phyloP scores from a whole-genome alignment of 2,113 vertebrate species.

The Stictonetta naevosa region DNA sequence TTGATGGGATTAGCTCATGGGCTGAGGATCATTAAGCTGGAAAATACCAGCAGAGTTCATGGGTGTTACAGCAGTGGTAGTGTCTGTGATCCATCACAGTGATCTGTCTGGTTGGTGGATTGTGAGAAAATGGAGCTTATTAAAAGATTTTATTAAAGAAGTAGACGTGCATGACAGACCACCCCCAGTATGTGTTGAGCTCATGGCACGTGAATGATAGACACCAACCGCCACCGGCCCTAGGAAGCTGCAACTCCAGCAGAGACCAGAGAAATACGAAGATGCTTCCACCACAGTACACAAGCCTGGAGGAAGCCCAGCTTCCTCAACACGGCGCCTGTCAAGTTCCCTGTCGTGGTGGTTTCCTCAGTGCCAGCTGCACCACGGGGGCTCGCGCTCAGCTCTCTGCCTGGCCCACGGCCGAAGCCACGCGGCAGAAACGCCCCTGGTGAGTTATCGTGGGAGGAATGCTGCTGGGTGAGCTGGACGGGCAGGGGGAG shows the following conservation, averaged over 20 bases:
- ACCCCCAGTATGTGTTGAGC: not conserved
- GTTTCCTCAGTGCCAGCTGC: not conserved
- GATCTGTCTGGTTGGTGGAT: too few relatives aligned
- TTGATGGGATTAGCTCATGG: not conserved
- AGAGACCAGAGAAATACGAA: not conserved
- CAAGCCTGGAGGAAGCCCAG: not conserved
- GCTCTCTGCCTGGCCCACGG: not conserved
- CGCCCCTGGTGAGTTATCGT: not conserved
- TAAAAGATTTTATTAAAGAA: not conserved
- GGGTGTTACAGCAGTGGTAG: not conserved
- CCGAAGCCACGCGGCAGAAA: fast-evolving
- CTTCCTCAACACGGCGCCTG: not conserved
- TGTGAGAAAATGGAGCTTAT: not conserved
- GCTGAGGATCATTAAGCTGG: not conserved
- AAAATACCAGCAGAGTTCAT: not conserved
- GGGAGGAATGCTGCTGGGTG: not conserved
- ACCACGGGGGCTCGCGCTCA: not conserved
- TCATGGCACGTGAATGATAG: fast-evolving
- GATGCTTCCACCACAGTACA: fast-evolving
- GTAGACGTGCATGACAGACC: fast-evolving
- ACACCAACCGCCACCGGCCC: not conserved
- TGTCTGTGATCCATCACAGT: too few relatives aligned
- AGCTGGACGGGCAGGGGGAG: not conserved
- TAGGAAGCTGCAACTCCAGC: not conserved
- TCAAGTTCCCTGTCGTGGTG: fast-evolving